Percentiles rank a stretch among this genome's conserved stretches.
Conservation (phyloP, 2,888 invertebrate genomes). For the Sminthurides aquaticus region DNA sequence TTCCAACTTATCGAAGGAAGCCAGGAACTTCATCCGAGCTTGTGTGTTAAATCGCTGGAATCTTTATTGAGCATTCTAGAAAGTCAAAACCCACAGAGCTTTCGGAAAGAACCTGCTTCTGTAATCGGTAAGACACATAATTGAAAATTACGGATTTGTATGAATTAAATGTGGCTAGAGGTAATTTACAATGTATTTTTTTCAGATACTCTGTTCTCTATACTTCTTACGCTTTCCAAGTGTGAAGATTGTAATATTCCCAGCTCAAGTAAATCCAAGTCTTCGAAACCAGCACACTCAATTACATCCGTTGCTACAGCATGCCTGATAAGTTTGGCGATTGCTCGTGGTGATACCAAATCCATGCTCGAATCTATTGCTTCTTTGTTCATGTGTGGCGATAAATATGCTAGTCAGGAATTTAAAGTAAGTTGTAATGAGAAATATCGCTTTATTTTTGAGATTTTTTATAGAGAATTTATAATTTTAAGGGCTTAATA, state of each 20-base stretch:
- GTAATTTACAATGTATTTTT: neutral
- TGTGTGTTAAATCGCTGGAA: constrained; percentile 80
- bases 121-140: constrained; percentile 54
- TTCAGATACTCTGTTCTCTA: constrained; percentile 39
- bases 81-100: constrained; percentile 77
- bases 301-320: constrained; percentile 84
- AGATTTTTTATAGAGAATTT: neutral
- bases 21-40: constrained; percentile 66
- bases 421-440: constrained; percentile 29
- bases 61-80: constrained; percentile 86
- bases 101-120: constrained; percentile 70
- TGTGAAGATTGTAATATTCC: constrained; percentile 40
- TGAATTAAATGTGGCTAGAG: neutral
- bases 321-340: constrained; percentile 81
- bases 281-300: constrained; percentile 52
- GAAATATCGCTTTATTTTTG: too few relatives aligned
- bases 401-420: constrained; percentile 36
- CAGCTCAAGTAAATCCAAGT: constrained; percentile 55
- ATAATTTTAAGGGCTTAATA: neutral
- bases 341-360: constrained; percentile 87
- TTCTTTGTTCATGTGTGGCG: constrained; percentile 72
- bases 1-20: constrained; percentile 87
- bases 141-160: constrained; percentile 9
- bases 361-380: constrained; percentile 78
- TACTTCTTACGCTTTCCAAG: constrained; percentile 36